Evolutionary conservation across 1,140 invertebrate species (phyloP), one percentile per base, ranked within the genome.

Genomic region (Drosophila erecta): DNA sequence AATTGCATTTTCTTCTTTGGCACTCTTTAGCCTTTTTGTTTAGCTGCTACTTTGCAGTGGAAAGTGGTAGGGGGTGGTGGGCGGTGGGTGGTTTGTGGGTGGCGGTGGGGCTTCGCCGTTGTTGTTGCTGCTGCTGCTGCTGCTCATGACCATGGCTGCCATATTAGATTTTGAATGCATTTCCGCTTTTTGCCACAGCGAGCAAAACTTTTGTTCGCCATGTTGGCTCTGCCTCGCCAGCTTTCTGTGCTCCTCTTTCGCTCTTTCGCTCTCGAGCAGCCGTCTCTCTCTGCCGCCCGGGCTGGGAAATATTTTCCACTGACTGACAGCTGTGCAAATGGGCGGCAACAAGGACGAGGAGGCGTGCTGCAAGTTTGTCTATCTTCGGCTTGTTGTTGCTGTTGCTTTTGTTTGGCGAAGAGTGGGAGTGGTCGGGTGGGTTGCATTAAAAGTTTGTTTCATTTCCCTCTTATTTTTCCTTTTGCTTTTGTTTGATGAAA

Each of bases 121-220:
- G 69, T 37, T 58, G 73, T 40, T 71, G 69, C 38, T 54, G 60
- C 51, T 66, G 69, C 65, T 57, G 78, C 59, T 66, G 69, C 71
- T 83, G 89, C 89, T 90, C 89, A 90, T 90, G 89, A 90, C 89
- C 89, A 90, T 90, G 89, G 89, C 89, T 90, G 89, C 89, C 89
- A 90, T 90, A 91, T 91, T 91, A 91, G 89, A 91, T 91, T 91
- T 91, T 91, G 89, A 91, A 91, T 91, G 89, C 89, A 91, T 91
- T 91, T 91, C 89, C 89, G 89, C 79, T 87, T 90, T 90, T 89
- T 87, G 83, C 84, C 83, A 84, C 83, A 87, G 79, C 83, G 77
- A 79, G 66, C 58, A 79, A 77, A 87, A 87, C 83, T 87, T 87
- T 87, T 87, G 83, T 87, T 89, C 83, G 83, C 81, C 74, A 85